Evolutionary conservation across 2,797 vertebrate species (phyloP), one percentile per base, ranked within the genome.

Genomic region (Zenarchopterus dispar): DNA sequence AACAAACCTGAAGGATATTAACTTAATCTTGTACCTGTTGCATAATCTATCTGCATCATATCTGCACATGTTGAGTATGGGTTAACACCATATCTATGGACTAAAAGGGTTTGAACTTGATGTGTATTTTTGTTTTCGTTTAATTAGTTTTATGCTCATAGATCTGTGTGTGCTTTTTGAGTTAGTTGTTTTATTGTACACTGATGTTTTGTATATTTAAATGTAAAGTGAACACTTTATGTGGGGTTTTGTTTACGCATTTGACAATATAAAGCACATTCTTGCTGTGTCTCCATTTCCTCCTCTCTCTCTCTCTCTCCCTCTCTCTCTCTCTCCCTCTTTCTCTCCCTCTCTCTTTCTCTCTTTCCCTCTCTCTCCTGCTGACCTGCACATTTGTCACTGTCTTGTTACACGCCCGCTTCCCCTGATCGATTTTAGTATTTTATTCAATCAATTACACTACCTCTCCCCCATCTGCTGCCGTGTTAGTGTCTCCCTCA

Each of bases 381-480:
- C 78, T 84, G 87, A 85, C 82, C 82, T 36, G 28, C 71, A 67
- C 84, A 88, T 92, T 87, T 87, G 77, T 91, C 86, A 86, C 76
- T 82, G 78, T 86, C 89, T 89, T 49, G 77, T 91, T 89, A 82
- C 43, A 13, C 62, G 15, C 65, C 64, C 9, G 60, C 81, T 56
- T 73, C 85, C 80, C 75, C 75, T 78, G 81, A 92, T 91, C 84
- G 89, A 88, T 91, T 89, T 91, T 79, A 80, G 81, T 85, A 83
- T 84, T 90, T 85, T 62, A 69, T 83, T 81, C 79, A 81, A 89
- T 91, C 88, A 87, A 86, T 93, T 89, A 88, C 70, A 16, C 78
- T 79, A 78, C 81, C 78, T 80, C 85, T 69, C 62, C 67, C 72
- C 80, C 84, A 74, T 87, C 80, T 78, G 80, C 84, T 90, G 83